Conservation (phyloP, 2,797 vertebrate species). For the Amniataba percoides region DNA sequence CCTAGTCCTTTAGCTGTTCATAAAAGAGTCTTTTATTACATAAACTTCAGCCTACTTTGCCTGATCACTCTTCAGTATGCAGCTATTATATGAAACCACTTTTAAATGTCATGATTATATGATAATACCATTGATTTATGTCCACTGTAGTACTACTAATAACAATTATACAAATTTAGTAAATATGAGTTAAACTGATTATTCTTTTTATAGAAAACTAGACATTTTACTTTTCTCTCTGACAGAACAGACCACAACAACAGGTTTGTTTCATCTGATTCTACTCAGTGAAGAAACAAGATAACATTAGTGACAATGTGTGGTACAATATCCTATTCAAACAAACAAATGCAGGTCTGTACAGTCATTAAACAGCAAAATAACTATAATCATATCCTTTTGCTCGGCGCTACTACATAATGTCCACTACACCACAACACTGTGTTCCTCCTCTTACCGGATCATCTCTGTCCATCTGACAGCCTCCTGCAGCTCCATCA, state of each 20-base stretch:
- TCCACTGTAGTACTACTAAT: neutral
- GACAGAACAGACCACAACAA: neutral
- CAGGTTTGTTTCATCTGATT: neutral
- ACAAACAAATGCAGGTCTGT: neutral
- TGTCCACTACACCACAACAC: too few species aligned
- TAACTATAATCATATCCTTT: neutral
- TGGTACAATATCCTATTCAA: neutral
- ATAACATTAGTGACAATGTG: neutral
- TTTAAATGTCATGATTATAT: neutral
- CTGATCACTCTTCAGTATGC: neutral
- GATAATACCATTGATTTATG: neutral
- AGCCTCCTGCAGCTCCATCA: constrained; percentile 98
- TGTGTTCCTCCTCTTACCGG: constrained; percentile 81
- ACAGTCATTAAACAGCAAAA: neutral
- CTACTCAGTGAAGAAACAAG: neutral
- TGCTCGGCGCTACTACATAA: neutral
- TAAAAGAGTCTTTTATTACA: neutral
- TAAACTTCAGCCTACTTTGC: neutral
- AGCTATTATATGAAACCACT: neutral
- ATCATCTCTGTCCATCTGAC: constrained; percentile 99
- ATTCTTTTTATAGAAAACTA: neutral
- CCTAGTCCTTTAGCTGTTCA: neutral
- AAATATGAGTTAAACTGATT: neutral
- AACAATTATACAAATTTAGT: neutral
- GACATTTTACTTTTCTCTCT: neutral